These are phyloP conservation scores for Cassiopea andromeda DNA, from an alignment of 30 jellyfish, hydroid and myxozoan genomes.

Conservation along the genomic window DNA sequence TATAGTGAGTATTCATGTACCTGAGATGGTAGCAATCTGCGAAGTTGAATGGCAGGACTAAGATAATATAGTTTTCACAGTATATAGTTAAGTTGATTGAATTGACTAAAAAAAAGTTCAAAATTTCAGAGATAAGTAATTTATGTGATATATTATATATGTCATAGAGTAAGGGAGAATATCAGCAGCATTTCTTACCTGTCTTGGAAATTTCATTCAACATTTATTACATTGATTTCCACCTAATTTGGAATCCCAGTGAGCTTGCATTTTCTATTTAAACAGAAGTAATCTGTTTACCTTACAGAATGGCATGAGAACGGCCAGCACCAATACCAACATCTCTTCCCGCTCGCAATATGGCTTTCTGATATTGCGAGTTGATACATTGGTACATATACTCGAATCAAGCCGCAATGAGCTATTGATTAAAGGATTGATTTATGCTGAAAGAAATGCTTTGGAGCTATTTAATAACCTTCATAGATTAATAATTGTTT, in stretches of 20 bases:
- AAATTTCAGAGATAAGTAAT: no score
- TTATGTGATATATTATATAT: no score
- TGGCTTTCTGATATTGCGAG: background rate
- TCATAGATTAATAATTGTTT: slow-evolving; percentile 10
- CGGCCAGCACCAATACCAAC: background rate
- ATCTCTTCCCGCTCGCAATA: background rate
- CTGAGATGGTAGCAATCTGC: no score
- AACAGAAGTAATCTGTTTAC: no score
- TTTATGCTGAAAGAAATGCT: background rate
- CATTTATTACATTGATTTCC: background rate
- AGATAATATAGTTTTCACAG: no score
- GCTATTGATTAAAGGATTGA: background rate
- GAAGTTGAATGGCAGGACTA: no score
- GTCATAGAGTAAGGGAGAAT: no score
- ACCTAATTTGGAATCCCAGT: background rate
- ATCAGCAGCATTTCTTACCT: background rate
- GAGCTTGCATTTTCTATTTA: no score
- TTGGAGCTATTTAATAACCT: background rate
- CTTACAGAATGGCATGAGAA: no score
- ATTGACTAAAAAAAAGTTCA: no score
- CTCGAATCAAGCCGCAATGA: background rate
- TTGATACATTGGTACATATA: background rate
- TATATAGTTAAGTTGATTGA: no score
- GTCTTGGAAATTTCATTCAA: background rate
- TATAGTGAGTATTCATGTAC: no score